Conservation (phyloP, 2,797 vertebrate genomes). For the Spatula clypeata region DNA sequence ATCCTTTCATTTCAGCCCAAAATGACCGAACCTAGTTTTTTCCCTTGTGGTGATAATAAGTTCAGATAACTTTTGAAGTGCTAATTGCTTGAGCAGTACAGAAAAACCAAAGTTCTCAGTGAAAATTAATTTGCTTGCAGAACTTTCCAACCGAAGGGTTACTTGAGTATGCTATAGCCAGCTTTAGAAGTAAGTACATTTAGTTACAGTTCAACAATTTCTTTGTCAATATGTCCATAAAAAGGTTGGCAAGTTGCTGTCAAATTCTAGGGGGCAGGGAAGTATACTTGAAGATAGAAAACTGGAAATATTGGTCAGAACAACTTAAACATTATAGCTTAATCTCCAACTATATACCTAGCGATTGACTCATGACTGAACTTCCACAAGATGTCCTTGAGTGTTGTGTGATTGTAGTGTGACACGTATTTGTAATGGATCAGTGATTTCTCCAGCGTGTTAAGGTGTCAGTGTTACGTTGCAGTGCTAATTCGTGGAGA, state of each 20-base stretch:
- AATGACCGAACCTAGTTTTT: not conserved
- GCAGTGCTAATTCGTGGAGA: not conserved
- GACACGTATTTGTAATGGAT: not conserved
- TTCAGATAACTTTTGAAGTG: not conserved
- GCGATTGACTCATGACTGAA: not conserved
- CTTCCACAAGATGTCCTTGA: not conserved
- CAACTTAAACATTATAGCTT: not conserved
- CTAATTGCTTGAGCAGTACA: not conserved
- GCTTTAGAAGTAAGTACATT: not conserved
- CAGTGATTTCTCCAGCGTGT: not conserved
- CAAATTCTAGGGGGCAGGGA: not conserved
- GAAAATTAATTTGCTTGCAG: not conserved
- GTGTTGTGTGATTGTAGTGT: not conserved
- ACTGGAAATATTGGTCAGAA: not conserved
- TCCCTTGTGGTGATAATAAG: not conserved
- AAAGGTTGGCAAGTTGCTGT: not conserved
- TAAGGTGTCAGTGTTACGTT: not conserved
- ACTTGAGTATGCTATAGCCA: not conserved
- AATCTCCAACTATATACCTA: not conserved
- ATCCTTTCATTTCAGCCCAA: not conserved
- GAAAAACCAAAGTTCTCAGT: not conserved
- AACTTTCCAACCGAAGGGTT: not conserved
- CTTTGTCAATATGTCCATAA: not conserved
- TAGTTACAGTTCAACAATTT: not conserved
- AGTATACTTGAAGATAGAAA: not conserved